Base-by-base conservation (phyloP, 2,797 vertebrate species). In the Numenius phaeopus region DNA sequence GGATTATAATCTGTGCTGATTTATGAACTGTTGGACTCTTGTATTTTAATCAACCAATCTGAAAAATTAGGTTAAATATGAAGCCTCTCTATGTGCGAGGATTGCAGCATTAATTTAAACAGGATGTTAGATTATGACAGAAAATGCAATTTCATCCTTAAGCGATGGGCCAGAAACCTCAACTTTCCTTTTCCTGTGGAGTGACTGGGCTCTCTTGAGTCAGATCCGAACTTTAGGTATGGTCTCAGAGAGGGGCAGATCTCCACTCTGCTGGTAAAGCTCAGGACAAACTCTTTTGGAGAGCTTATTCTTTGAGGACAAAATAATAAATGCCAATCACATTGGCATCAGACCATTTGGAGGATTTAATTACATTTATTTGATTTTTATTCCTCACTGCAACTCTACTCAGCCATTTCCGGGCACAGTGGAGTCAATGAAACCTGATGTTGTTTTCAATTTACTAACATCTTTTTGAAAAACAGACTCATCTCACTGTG, bases 1-100 rank as follows among this genome's bases (percentile, higher is more conserved):
- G 92, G 96, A 94, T 96, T 96, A 91, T 96, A 95, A 96, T 97
- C 95, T 93, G 37, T 90, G 30, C 40, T 65, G 87, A 91, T 87
- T 82, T 90, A 93, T 77, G 66, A 81, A 76, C 73, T 83, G 23
- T 23, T 81, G 18, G 17, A 40, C 55, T 78, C 30, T 24, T 66
- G 34, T 70, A 27, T 78, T 94, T 94, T 73, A 92, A 82, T 88
- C 82, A 94, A 70, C 62, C 17, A 77, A 27, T 64, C 42, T 88
- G 70, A 90, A 94, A 97, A 83, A 90, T 40, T 42, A 52, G 29
- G 70, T 79, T 90, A 82, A 90, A 67, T 77, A 58, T 7, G 62
- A 94, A 79, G 29, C 37, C 21, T 71, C 50, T 40, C 46, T 86
- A 27, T 84, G 73, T 30, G 62, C 90, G 70, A 82, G n/a, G 66